These are phyloP conservation scores for Magallana ariakensis DNA, from an alignment of 1,140 invertebrate genomes.

Conservation along the genomic window DNA sequence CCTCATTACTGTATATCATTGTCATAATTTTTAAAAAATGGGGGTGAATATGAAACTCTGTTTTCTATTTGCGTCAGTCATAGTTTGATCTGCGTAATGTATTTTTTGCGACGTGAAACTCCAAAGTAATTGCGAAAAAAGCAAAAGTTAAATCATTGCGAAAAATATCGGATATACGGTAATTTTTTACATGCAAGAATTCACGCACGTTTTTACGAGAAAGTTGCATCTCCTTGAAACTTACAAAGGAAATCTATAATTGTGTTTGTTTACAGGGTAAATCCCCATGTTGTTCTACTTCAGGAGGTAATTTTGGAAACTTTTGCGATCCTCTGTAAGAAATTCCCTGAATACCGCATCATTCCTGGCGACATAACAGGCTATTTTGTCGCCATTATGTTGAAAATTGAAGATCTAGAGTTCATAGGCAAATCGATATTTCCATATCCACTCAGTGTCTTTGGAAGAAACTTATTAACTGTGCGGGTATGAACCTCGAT, in stretches of 20 bases:
- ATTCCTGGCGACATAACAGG: slow-evolving; percentile 64
- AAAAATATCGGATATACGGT: too few species aligned
- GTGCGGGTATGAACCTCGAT: slow-evolving; percentile 71
- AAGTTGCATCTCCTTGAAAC: neutral
- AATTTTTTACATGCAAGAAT: neutral
- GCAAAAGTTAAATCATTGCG: too few species aligned
- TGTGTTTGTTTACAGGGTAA: slow-evolving; percentile 78
- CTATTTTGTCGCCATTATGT: slow-evolving; percentile 82
- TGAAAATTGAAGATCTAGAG: slow-evolving; percentile 79
- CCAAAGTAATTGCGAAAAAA: too few species aligned
- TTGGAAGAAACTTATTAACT: slow-evolving; percentile 82
- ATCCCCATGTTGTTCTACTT: slow-evolving; percentile 84
- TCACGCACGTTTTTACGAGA: neutral
- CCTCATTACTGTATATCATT: too few species aligned
- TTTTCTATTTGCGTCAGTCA: too few species aligned
- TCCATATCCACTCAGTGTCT: slow-evolving; percentile 79
- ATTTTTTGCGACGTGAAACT: too few species aligned
- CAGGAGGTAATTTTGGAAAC: slow-evolving; percentile 83
- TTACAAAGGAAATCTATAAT: neutral
- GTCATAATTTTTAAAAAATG: too few species aligned
- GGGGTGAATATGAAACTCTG: too few species aligned
- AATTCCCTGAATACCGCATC: slow-evolving; percentile 77
- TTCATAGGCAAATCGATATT: slow-evolving; percentile 79
- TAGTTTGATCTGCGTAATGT: too few species aligned
- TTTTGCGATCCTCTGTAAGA: slow-evolving; percentile 68